Conservation (phyloP, 1,140 invertebrate genomes). For the Ganaspis sp. region DNA sequence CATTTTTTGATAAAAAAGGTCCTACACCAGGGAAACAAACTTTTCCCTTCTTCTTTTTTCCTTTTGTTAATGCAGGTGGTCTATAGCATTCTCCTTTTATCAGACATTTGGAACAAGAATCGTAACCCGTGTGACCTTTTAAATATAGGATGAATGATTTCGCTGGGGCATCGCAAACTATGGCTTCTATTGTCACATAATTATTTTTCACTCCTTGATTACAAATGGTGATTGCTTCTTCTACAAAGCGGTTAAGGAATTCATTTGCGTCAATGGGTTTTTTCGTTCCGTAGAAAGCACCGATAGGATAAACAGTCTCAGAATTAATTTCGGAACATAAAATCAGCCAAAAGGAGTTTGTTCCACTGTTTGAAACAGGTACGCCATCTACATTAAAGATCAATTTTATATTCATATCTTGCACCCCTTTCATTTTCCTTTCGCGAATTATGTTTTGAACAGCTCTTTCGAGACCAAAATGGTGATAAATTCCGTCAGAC, state of each 20-base stretch:
- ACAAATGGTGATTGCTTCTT: not conserved
- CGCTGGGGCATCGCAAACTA: not conserved
- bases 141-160: too few species aligned
- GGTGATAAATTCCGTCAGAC: too few species aligned
- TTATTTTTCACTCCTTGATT: not conserved
- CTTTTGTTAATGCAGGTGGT: too few species aligned
- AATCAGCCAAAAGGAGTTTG: not conserved
- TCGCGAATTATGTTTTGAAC: too few species aligned
- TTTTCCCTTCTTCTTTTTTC: too few species aligned
- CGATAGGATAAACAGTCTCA: not conserved
- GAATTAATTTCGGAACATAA: not conserved
- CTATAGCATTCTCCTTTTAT: conserved; percentile 48
- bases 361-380: not conserved
- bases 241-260: not conserved
- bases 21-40: too few species aligned
- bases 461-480: too few species aligned
- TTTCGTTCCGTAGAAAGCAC: not conserved
- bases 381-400: not conserved
- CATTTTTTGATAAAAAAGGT: conserved; percentile 42
- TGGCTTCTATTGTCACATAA: not conserved
- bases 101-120: conserved; percentile 52
- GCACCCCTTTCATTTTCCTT: too few species aligned
- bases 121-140: not conserved
- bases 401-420: not conserved
- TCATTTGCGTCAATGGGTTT: not conserved